phyloP scores from a whole-genome alignment of 2,797 vertebrate species.

The Enteromius thamalakanensis region DNA sequence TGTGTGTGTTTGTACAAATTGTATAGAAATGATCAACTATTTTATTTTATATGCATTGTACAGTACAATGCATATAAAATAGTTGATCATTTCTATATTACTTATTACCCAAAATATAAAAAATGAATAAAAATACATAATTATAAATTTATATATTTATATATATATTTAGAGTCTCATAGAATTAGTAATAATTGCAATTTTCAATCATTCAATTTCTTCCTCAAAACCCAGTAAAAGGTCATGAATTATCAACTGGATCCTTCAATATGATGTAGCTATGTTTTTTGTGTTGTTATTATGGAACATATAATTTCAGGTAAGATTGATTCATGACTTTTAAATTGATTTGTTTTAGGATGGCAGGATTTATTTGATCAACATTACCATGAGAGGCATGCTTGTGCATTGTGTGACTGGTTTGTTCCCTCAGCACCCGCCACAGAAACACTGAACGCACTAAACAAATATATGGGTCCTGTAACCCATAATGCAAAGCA shows the following conservation, averaged over 20 bases:
- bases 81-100: not conserved
- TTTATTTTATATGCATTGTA: no score
- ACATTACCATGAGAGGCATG: slow-evolving; percentile 58
- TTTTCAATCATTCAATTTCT: not conserved
- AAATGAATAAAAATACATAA: not conserved
- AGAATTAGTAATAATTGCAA: not conserved
- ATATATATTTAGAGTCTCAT: not conserved
- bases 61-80: not conserved
- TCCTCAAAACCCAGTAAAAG: not conserved
- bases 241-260: not conserved
- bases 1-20: no score
- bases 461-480: slow-evolving; percentile 59
- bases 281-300: not conserved
- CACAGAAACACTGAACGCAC: slow-evolving; percentile 56
- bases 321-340: not conserved
- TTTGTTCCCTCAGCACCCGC: slow-evolving; percentile 65
- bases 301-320: not conserved
- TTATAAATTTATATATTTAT: not conserved
- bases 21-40: no score
- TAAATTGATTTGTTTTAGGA: slow-evolving; percentile 50
- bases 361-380: slow-evolving; percentile 61
- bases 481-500: slow-evolving; percentile 28
- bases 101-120: not conserved
- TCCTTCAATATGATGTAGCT: not conserved
- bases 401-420: slow-evolving; percentile 51